phyloP scores from a whole-genome alignment of 2,888 invertebrate genomes.

The Metallyticus violacea region DNA sequence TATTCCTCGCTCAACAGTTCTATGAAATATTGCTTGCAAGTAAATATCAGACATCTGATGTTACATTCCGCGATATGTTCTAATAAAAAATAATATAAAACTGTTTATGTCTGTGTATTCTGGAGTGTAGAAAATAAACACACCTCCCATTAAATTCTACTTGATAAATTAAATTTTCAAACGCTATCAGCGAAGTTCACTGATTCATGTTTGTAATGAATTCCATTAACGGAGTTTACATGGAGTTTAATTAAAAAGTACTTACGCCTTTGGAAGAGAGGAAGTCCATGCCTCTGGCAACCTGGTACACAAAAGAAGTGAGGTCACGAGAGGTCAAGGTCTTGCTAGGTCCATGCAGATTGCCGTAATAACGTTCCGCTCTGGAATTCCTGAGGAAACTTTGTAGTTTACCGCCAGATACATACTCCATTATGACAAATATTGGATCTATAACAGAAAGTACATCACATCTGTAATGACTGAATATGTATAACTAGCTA shows the following conservation, averaged over 20 bases:
- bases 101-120: too few relatives aligned
- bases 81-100: too few relatives aligned
- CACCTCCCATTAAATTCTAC: too few relatives aligned
- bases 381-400: constrained; percentile 82
- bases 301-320: constrained; percentile 88
- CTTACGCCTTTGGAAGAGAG: constrained; percentile 78
- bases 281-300: constrained; percentile 86
- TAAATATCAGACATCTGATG: too few relatives aligned
- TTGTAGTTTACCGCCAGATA: constrained; percentile 84
- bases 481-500: too few relatives aligned
- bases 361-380: constrained; percentile 78
- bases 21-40: too few relatives aligned
- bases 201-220: too few relatives aligned
- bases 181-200: not conserved
- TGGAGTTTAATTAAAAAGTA: constrained; percentile 31
- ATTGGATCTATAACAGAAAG: constrained; percentile 64
- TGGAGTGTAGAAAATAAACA: too few relatives aligned
- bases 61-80: too few relatives aligned
- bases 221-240: not conserved
- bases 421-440: constrained; percentile 90
- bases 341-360: constrained; percentile 72
- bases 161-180: too few relatives aligned
- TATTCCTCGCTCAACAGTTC: too few relatives aligned
- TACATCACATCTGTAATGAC: too few relatives aligned
- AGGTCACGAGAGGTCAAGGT: constrained; percentile 81